A percentile compares a stretch with the other conserved stretches of the same genome.
These are phyloP conservation scores for Vireo altiloquus DNA, from an alignment of 2,113 vertebrate species.

Conservation along the genomic window DNA sequence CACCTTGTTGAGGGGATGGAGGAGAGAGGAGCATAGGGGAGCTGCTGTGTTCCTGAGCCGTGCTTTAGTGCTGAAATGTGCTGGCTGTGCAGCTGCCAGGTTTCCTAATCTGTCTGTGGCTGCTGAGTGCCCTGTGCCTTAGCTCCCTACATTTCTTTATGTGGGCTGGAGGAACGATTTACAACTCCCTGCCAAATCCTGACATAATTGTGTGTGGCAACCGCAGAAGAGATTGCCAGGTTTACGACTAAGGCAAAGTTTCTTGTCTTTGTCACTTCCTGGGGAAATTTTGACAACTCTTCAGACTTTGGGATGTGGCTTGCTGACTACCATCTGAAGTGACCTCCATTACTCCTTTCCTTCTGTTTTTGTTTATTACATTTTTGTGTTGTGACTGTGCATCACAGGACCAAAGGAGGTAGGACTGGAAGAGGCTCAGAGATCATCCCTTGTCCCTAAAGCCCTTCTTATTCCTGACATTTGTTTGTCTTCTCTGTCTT, in stretches of 20 bases:
- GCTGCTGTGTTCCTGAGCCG: not conserved
- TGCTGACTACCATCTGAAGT: not conserved
- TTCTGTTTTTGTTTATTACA: conserved; percentile 19
- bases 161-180: not conserved
- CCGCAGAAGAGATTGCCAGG: not conserved
- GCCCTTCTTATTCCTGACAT: not conserved
- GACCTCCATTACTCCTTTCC: not conserved
- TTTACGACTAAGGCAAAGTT: conserved; percentile 24
- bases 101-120: conserved; percentile 1
- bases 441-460: not conserved
- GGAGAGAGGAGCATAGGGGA: fast-evolving
- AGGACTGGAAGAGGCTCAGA: not conserved
- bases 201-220: conserved; percentile 35
- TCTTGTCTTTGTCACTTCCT: conserved; percentile 59
- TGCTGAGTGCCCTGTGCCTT: not conserved
- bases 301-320: not conserved
- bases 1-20: not conserved
- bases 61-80: not conserved
- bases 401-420: not conserved
- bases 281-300: conserved; percentile 40
- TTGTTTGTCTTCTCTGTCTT: not conserved
- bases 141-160: not conserved
- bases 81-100: not conserved
- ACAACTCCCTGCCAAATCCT: not conserved
- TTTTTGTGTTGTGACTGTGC: conserved; percentile 26